Base-by-base conservation (phyloP, 1,140 invertebrate genomes). In the Drosophila mauritiana region DNA sequence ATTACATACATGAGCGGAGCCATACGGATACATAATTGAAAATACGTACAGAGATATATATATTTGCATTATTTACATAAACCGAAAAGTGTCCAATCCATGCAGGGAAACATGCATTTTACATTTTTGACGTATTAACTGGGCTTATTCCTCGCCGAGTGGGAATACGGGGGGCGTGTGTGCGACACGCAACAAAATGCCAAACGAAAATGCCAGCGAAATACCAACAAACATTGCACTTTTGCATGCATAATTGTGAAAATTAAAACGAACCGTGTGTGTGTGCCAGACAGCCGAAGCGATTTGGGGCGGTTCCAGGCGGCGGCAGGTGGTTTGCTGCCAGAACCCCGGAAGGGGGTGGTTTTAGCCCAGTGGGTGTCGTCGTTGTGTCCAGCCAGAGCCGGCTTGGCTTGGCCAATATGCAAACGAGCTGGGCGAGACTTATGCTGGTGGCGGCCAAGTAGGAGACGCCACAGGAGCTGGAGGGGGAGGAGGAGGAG, bases 171-270 rank as follows among this genome's bases (percentile, higher is more conserved):
- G 31, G 53, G 65, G 46, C 67, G 65, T 67, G 17, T 81, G 45
- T 69, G 34, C 46, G 62, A 79, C 83, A 89, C 70, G 83, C 79
- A 89, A 86, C 74, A 73, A 79, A 88, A 83, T 83, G 65, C 63
- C 74, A 69, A 72, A 64, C 62, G 62, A 68, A 82, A 83, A 61
- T 58, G 63, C 61, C 52, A 63, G 20, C 15, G 55, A 74, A 88
- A 88, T 68, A 73, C 65, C 76, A 88, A 84, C 80, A 84, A 88
- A 89, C 77, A 84, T 89, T 89, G 84, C 84, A 84, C 79, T 89
- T 80, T 80, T 84, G 77, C 85, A 89, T 89, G 84, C 80, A 89
- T 89, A 89, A 89, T 89, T 89, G 80, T 82, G 73, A 67, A 89
- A 89, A 90, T 89, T 90, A 89, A 89, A 89, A 73, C 78, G 74